These are phyloP conservation scores for Clamator glandarius DNA, from an alignment of 2,797 vertebrate genomes.

Conservation along the genomic window DNA sequence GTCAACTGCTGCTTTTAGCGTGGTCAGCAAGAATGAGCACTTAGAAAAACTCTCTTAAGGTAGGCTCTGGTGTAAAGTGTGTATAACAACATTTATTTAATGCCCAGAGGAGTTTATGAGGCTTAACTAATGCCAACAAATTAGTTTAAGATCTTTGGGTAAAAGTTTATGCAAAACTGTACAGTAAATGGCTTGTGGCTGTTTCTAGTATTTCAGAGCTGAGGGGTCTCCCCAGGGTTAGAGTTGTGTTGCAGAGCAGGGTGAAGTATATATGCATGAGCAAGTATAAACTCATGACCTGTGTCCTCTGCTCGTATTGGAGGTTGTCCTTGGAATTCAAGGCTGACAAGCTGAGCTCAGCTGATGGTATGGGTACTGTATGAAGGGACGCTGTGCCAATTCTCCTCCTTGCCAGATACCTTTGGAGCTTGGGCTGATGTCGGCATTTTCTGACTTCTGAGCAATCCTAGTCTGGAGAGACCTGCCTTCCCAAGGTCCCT, in stretches of 20 bases:
- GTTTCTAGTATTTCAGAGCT: not conserved
- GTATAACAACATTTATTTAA: constrained; percentile 9
- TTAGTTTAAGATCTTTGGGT: not conserved
- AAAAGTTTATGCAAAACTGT: not conserved
- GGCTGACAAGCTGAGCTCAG: not conserved
- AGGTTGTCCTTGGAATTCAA: not conserved
- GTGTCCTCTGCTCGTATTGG: not conserved
- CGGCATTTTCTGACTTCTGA: not conserved
- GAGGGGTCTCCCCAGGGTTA: not conserved
- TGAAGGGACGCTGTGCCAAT: not conserved
- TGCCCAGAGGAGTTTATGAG: not conserved
- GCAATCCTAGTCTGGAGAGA: not conserved
- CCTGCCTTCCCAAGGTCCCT: not conserved
- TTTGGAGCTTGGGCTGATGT: too few relatives aligned
- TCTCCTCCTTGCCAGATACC: not conserved
- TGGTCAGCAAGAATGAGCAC: not conserved
- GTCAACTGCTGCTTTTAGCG: not conserved
- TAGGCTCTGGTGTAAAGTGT: not conserved
- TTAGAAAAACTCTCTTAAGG: constrained; percentile 3
- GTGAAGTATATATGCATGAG: not conserved
- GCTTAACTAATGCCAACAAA: constrained; percentile 14
- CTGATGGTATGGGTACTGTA: not conserved
- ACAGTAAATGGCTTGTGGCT: not conserved
- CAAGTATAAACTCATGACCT: not conserved
- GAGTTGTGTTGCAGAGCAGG: not conserved